phyloP scores from a whole-genome alignment of 35 echinoderm and acorn worm species.

The Ophiothrix spiculata region DNA sequence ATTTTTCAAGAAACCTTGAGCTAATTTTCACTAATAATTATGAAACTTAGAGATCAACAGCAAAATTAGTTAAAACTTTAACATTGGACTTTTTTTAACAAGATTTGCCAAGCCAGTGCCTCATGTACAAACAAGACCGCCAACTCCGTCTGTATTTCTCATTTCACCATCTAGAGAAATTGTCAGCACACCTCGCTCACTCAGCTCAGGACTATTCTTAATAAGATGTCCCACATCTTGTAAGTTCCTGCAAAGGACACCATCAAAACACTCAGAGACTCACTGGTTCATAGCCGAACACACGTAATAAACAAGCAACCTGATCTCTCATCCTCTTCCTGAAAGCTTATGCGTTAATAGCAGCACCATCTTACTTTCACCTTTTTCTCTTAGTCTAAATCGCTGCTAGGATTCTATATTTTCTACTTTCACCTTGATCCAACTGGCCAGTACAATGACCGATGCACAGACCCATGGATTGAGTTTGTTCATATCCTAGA shows the following conservation, averaged over 20 bases:
- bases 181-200: no score
- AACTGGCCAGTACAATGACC: not conserved
- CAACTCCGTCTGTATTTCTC: no score
- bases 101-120: no score
- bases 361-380: not conserved
- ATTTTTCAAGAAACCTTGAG: no score
- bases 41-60: no score
- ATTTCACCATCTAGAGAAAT: no score
- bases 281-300: not conserved
- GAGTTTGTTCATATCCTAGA: not conserved
- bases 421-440: not conserved
- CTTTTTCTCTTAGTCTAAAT: not conserved
- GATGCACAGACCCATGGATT: not conserved
- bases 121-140: no score
- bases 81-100: no score
- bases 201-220: no score
- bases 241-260: not conserved
- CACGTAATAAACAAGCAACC: constrained; percentile 12
- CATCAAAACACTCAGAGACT: constrained; percentile 8
- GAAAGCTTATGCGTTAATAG: constrained; percentile 1
- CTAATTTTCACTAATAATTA: no score
- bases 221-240: not conserved
- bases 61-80: no score
- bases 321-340: not conserved
- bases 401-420: no score